These are phyloP conservation scores for Eupithecia insigniata DNA, from an alignment of 2,888 invertebrate genomes.

Conservation along the genomic window DNA sequence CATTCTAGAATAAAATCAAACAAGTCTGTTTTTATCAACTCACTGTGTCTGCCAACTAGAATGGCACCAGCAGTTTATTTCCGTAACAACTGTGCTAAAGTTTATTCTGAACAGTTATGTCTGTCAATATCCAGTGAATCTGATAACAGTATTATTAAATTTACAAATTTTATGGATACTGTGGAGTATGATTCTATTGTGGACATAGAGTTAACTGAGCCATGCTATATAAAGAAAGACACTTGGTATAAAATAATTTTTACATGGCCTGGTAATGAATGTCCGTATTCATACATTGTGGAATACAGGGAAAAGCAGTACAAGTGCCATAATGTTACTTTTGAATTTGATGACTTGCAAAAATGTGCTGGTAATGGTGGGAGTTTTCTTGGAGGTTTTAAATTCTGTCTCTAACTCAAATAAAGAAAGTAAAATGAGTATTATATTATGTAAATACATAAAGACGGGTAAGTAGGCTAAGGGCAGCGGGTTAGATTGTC, in stretches of 20 bases:
- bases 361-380: constrained; percentile 61
- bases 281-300: constrained; percentile 70
- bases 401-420: constrained; percentile 69
- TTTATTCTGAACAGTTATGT: constrained; percentile 74
- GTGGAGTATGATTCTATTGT: constrained; percentile 76
- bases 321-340: constrained; percentile 64
- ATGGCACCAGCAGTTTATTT: constrained; percentile 72
- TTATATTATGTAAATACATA: background rate
- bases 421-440: background rate
- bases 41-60: constrained; percentile 74
- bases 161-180: constrained; percentile 67
- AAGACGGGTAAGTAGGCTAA: background rate
- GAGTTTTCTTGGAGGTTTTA: constrained; percentile 75
- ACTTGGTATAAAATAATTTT: constrained; percentile 77
- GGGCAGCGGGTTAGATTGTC: no score
- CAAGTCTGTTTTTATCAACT: constrained; percentile 77
- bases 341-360: constrained; percentile 76
- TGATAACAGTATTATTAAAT: constrained; percentile 66
- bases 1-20: constrained; percentile 70
- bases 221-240: constrained; percentile 73
- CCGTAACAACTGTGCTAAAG: constrained; percentile 61
- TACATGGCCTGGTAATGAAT: constrained; percentile 68
- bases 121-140: constrained; percentile 67
- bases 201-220: constrained; percentile 71
- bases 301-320: constrained; percentile 69